Evolutionary conservation across 1,140 invertebrate species (phyloP), one percentile per base, ranked within the genome.

Genomic region (Harpegnathos saltator): DNA sequence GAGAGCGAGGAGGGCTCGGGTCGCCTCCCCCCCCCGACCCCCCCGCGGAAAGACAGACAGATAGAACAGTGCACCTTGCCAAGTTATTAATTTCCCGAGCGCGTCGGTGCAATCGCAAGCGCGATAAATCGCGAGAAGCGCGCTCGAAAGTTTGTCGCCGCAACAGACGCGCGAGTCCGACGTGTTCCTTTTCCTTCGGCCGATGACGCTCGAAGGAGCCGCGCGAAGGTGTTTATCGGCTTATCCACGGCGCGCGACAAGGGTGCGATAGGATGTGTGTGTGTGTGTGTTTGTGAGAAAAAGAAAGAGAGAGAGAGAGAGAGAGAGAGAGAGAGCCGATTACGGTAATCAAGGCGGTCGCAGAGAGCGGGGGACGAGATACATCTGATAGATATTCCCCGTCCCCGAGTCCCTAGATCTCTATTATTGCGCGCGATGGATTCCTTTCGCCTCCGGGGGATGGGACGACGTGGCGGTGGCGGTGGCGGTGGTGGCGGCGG

Each of bases 361-460:
- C n/a, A n/a, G n/a, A 12, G 58, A 87, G 86, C 63, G 56, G 80
- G 56, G 80, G n/a, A 48, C 62, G 56, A 82, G 69, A 54, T 33
- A 50, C 52, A n/a, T 71, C 61, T 48, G 52, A 44, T 11, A 44
- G 4, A 52, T 12, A 22, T 54, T 3, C 1, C 22, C 12, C 63
- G 48, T 87, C 63, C 68, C 24, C n/a, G 58, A 56, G 14, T 38
- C 48, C 15, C 9, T 54, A 61, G 63, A 80, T 86, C 81, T 83
- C 75, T 78, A 86, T 86, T 85, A 81, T 75, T 65, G 71, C 52
- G 38, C 38, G 52, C 52, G 48, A 19, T 26, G 17, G 33, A 61
- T 65, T 77, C 29, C 24, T 82, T 56, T 72, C 61, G 65, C 59
- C 50, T 68, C 38, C 75, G 7, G 22, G 24, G 65, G 62, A 65